phyloP scores from a whole-genome alignment of 2,888 invertebrate species.

The Tipula helvola region DNA sequence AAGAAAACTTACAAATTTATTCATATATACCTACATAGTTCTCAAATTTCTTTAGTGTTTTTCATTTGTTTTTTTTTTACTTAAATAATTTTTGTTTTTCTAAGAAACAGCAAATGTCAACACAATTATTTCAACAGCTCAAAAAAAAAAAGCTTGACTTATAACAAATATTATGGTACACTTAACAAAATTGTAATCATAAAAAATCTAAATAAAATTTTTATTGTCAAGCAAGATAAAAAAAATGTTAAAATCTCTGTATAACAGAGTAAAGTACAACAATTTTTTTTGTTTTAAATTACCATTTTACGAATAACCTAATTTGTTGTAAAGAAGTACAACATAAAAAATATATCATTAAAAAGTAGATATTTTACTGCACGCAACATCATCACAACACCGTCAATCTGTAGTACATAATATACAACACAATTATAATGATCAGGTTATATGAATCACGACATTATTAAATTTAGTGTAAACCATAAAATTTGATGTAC shows the following conservation, averaged over 20 bases:
- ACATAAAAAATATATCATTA: neutral
- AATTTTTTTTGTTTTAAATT: neutral
- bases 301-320: neutral
- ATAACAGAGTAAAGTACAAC: neutral
- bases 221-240: neutral
- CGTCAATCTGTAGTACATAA: too few relatives aligned
- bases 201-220: neutral
- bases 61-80: neutral
- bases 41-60: neutral
- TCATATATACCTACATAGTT: neutral
- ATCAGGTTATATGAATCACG: neutral
- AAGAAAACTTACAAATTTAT: too few relatives aligned
- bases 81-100: neutral
- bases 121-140: neutral
- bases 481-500: neutral
- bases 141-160: neutral
- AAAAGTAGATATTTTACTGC: neutral
- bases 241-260: neutral
- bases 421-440: neutral
- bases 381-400: neutral
- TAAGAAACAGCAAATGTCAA: neutral
- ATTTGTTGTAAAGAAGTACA: neutral
- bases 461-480: neutral
- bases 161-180: neutral
- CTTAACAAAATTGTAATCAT: neutral